These are phyloP conservation scores for Rotaria sp. DNA, from an alignment of 2,888 invertebrate genomes.

Conservation along the genomic window DNA sequence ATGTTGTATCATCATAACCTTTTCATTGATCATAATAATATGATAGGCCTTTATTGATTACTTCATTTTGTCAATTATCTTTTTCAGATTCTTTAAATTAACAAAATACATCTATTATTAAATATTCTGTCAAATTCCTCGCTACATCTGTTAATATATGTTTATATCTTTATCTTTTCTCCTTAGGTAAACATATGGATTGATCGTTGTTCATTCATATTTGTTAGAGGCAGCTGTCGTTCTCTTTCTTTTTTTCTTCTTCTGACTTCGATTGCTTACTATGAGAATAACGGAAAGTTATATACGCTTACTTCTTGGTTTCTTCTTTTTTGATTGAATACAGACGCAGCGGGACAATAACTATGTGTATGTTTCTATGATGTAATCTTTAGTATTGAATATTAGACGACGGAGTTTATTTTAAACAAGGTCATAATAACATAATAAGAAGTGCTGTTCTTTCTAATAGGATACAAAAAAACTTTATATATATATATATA, in stretches of 20 bases:
- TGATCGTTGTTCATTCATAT: neutral
- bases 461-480: neutral
- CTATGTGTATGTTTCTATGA: neutral
- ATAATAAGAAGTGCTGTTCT: neutral
- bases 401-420: neutral
- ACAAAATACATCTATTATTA: neutral
- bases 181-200: neutral
- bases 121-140: neutral
- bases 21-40: neutral
- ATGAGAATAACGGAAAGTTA: neutral
- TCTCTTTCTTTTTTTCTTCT: neutral
- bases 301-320: neutral
- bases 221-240: neutral
- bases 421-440: neutral
- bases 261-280: neutral
- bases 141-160: too few relatives aligned
- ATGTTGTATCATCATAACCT: neutral
- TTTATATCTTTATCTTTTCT: neutral
- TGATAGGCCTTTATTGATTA: neutral
- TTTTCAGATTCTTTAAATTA: neutral
- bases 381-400: neutral
- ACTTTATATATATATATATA: too few relatives aligned
- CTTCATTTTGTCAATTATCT: neutral
- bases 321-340: neutral
- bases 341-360: neutral